These are phyloP conservation scores for Schrankia costaestrigalis DNA, from an alignment of 2,888 invertebrate species.

Conservation along the genomic window DNA sequence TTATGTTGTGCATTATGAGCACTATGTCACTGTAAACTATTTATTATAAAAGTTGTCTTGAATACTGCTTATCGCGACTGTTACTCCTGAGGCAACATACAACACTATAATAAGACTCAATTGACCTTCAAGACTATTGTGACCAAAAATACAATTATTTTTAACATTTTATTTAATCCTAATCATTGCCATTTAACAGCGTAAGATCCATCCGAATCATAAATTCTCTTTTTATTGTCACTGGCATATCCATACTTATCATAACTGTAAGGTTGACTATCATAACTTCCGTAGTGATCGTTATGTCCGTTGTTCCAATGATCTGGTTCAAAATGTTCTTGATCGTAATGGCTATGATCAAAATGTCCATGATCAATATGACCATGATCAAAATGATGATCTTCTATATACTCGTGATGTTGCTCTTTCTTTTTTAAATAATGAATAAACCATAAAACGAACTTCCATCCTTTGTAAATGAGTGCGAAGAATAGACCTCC, in stretches of 20 bases:
- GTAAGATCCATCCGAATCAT: constrained; percentile 70
- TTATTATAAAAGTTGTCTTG: no score
- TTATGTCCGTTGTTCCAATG: no score
- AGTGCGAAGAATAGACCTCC: constrained; percentile 61
- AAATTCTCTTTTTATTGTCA: constrained; percentile 42
- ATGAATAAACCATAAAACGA: constrained; percentile 63
- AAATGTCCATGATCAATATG: constrained; percentile 23
- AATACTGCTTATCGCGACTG: no score
- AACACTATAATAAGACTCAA: no score
- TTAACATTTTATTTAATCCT: background rate
- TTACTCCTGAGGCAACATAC: no score
- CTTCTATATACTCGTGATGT: constrained; percentile 51
- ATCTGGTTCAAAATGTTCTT: no score
- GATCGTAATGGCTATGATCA: constrained; percentile 15
- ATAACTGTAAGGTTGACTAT: constrained; percentile 24
- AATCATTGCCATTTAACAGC: constrained; percentile 42
- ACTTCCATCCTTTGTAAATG: constrained; percentile 61
- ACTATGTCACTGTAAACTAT: no score
- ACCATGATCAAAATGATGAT: constrained; percentile 37
- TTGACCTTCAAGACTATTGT: no score
- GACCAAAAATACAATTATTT: background rate
- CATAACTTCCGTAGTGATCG: constrained; percentile 23
- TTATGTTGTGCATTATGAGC: no score
- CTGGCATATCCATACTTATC: constrained; percentile 17
- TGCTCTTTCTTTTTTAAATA: constrained; percentile 60